Base-by-base conservation (phyloP, 2,797 vertebrate genomes). In the Oryzias dopingdopingensis region DNA sequence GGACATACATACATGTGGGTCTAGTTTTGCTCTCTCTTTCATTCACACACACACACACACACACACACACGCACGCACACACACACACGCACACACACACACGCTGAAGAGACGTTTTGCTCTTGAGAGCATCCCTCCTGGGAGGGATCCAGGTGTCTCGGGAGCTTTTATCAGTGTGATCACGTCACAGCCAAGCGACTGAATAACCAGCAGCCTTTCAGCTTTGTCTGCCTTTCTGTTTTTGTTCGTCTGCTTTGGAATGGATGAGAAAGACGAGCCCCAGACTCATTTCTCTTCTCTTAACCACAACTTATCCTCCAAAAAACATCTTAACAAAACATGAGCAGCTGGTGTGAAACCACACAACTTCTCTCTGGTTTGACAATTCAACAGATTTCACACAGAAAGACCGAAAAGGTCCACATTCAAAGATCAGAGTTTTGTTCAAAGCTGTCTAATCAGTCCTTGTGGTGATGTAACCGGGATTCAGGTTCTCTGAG, bases 141-240 rank as follows among this genome's bases (percentile, higher is more conserved):
- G 7, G 17, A 45, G n/a, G 43, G 12, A 17, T n/a, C 6, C 17
- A n/a, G 32, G 15, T 2, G 56, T 40, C 14, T 4, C 44, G 22
- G 12, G 23, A 62, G 42, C 2, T 67, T 67, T 85, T 81, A 51
- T 77, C 74, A 85, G 81, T 80, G 50, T 41, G 59, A 61, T 87
- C 85, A 85, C 76, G 77, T 84, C 58, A 72, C 40, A 13, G 52
- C 49, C 10, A 4, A 65, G 42, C 22, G 56, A 69, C 67, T 62
- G 59, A 23, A 66, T 29, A 32, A 57, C 16, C 58, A 18, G 37
- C 42, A 10, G 42, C 45, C 56, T 54, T 62, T 58, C 40, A 13
- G 12, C 23, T 17, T 50, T n/a, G 46, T 22, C 23, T 52, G 51
- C 51, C 50, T 15, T 49, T 23, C 24, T 52, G 49, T 53, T 64